Percentiles rank a stretch among this genome's conserved stretches.
Conservation (phyloP, 1,140 invertebrate species). For the Pseudomyrmex pallidus region DNA sequence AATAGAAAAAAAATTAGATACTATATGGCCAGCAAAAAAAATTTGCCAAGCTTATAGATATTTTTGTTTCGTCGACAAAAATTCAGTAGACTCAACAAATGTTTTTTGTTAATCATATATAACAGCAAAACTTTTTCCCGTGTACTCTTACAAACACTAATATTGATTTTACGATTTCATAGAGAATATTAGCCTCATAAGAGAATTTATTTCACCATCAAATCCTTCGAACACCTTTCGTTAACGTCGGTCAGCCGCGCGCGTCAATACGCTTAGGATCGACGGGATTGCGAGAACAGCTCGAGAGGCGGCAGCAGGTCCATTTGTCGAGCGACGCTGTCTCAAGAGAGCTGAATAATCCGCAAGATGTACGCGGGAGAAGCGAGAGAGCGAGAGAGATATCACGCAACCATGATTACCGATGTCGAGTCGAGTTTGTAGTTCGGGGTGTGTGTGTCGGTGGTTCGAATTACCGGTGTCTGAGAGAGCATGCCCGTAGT, state of each 20-base stretch:
- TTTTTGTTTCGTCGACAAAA: too few species aligned
- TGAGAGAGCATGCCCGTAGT: slow-evolving; percentile 27
- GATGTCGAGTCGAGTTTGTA: slow-evolving; percentile 50
- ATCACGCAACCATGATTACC: slow-evolving; percentile 39
- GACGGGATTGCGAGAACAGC: neutral
- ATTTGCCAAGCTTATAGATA: too few species aligned
- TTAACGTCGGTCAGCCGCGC: slow-evolving; percentile 27
- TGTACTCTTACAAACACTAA: neutral
- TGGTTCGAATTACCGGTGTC: slow-evolving; percentile 44
- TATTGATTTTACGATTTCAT: neutral
- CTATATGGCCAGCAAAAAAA: too few species aligned
- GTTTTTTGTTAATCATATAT: too few species aligned
- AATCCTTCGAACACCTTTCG: neutral
- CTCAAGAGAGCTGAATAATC: slow-evolving; percentile 44
- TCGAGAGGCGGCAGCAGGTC: slow-evolving; percentile 13
- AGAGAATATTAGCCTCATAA: neutral
- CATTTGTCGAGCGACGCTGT: slow-evolving; percentile 39
- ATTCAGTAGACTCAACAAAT: too few species aligned
- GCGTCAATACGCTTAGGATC: slow-evolving; percentile 1
- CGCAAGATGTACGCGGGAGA: slow-evolving; percentile 10
- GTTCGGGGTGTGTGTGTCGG: slow-evolving; percentile 24
- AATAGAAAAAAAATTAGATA: too few species aligned
- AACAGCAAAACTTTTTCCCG: too few species aligned
- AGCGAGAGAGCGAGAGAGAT: neutral
- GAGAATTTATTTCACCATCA: neutral